Percentiles rank a stretch among this genome's conserved stretches.
These are phyloP conservation scores for Rhinophrynus dorsalis DNA, from an alignment of 2,797 vertebrate genomes.

Conservation along the genomic window DNA sequence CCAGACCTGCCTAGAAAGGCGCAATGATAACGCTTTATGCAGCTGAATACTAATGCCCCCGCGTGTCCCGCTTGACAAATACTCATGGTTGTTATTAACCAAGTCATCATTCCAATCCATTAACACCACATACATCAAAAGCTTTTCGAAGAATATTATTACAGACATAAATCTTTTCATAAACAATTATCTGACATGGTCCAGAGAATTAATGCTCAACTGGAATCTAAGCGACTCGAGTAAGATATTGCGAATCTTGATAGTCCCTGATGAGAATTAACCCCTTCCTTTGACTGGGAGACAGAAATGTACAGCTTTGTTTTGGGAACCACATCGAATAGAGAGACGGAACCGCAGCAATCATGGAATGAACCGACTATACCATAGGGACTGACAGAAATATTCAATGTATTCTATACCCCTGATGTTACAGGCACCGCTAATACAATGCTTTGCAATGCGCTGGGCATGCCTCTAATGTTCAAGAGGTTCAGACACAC, in stretches of 20 bases:
- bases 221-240: constrained; percentile 50
- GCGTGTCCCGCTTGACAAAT: constrained; percentile 60
- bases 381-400: too few relatives aligned
- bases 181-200: constrained; percentile 70
- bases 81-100: constrained; percentile 63
- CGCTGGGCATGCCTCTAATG: too few relatives aligned
- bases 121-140: constrained; percentile 70
- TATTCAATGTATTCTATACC: too few relatives aligned
- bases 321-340: too few relatives aligned
- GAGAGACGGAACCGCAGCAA: too few relatives aligned
- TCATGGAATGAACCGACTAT: too few relatives aligned
- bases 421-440: too few relatives aligned
- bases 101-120: constrained; percentile 72
- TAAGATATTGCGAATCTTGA: neutral
- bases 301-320: too few relatives aligned
- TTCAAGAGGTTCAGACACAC: too few relatives aligned
- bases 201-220: constrained; percentile 54
- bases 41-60: constrained; percentile 66
- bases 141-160: constrained; percentile 60
- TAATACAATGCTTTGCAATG: too few relatives aligned
- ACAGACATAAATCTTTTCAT: constrained; percentile 67
- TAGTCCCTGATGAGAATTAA: too few relatives aligned
- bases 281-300: too few relatives aligned
- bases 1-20: constrained; percentile 51
- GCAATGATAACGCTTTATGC: constrained; percentile 60